Percentiles rank a stretch among this genome's conserved stretches.
Conservation (phyloP, 1,140 invertebrate species). For the Triops cancriformis region DNA sequence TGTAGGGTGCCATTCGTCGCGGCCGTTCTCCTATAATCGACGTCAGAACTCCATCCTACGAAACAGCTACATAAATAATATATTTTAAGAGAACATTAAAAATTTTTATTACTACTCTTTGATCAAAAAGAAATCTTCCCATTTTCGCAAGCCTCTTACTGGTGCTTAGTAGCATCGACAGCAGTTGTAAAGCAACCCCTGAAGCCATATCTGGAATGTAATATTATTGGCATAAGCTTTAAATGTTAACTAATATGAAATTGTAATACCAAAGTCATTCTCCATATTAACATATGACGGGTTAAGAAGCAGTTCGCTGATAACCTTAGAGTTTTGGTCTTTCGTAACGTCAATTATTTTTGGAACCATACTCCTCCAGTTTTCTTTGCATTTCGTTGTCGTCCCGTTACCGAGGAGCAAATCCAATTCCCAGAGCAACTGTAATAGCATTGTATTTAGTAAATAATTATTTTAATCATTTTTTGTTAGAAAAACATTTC, state of each 20-base stretch:
- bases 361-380: neutral
- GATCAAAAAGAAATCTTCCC: neutral
- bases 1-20: too few species aligned
- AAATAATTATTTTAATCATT: too few species aligned
- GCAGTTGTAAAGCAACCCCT: neutral
- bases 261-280: neutral
- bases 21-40: too few species aligned
- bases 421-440: neutral
- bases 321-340: too few species aligned
- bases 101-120: too few species aligned
- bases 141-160: neutral
- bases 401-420: neutral
- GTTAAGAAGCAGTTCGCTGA: neutral
- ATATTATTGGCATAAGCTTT: neutral
- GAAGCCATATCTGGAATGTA: neutral
- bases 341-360: neutral
- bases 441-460: neutral
- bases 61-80: too few species aligned
- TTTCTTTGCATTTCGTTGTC: neutral
- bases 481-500: too few species aligned
- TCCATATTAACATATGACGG: neutral
- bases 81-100: too few species aligned
- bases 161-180: neutral
- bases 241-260: too few species aligned
- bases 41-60: too few species aligned